Conservation (phyloP, 2,113 vertebrate species). For the Ictidomys tridecemlineatus region DNA sequence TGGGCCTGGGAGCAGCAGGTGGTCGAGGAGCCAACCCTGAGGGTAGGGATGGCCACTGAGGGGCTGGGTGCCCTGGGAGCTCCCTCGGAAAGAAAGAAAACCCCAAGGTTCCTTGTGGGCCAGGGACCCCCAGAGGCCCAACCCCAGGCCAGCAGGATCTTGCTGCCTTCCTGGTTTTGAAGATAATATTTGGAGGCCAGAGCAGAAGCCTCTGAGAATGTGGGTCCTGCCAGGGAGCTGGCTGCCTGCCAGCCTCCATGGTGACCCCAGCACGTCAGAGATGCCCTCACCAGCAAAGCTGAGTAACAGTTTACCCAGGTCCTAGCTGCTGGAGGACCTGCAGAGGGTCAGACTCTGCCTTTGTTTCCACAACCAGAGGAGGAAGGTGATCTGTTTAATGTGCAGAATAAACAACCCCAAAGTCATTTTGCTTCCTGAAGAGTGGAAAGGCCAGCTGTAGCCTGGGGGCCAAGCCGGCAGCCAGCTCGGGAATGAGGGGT, state of each 20-base stretch:
- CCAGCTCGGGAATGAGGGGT: neutral
- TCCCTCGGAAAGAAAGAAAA: neutral
- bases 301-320: no score
- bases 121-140: neutral
- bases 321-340: neutral
- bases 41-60: neutral
- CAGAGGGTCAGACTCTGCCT: neutral
- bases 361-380: neutral
- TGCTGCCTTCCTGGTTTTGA: neutral
- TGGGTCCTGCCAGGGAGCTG: neutral
- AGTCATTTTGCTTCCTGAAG: neutral
- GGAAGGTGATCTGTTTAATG: neutral
- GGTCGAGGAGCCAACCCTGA: neutral
- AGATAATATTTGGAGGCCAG: neutral
- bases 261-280: rapidly evolving
- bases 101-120: neutral
- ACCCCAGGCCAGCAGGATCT: neutral
- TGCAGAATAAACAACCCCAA: neutral
- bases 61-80: neutral
- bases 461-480: neutral
- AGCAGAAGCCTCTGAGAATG: neutral
- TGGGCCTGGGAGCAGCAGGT: no score
- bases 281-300: neutral
- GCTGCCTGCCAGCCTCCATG: neutral
- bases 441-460: neutral